phyloP scores from a whole-genome alignment of 2,797 vertebrate species.

The Gouania willdenowi region DNA sequence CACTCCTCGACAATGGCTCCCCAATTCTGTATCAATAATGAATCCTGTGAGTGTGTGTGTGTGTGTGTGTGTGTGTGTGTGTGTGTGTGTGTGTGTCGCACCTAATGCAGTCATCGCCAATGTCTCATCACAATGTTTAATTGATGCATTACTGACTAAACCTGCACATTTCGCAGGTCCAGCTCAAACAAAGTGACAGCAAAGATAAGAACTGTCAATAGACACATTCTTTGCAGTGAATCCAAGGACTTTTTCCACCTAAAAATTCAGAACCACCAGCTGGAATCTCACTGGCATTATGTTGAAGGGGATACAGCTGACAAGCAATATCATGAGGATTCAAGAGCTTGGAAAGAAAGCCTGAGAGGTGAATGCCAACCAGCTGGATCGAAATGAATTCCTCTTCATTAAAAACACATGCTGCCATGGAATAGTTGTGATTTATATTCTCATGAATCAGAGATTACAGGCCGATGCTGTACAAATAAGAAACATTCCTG shows the following conservation, averaged over 20 bases:
- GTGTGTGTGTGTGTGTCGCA: background rate
- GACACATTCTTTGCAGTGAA: background rate
- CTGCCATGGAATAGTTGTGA: too few species aligned
- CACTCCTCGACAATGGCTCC: constrained; percentile 1
- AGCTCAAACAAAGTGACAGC: background rate
- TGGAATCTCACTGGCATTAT: too few species aligned
- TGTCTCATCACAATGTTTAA: constrained; percentile 19
- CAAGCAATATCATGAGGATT: constrained; percentile 5
- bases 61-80: constrained; percentile 1
- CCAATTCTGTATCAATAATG: constrained; percentile 50
- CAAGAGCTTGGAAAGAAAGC: too few species aligned
- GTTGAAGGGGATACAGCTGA: too few species aligned
- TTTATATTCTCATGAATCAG: too few species aligned
- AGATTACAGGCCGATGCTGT: too few species aligned
- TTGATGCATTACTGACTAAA: constrained; percentile 23
- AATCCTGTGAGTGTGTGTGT: background rate
- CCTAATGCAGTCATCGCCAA: constrained; percentile 11
- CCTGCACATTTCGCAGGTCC: too few species aligned
- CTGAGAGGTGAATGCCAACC: background rate
- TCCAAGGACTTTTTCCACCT: too few species aligned
- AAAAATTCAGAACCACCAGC: too few species aligned
- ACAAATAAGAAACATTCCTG: too few species aligned
- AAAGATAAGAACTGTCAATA: background rate
- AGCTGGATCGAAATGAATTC: background rate
- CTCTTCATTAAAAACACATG: background rate